Percentiles rank a stretch among this genome's conserved stretches.
Evolutionary conservation across 2,113 vertebrate genomes (phyloP).

Genomic region (Fulica atra): DNA sequence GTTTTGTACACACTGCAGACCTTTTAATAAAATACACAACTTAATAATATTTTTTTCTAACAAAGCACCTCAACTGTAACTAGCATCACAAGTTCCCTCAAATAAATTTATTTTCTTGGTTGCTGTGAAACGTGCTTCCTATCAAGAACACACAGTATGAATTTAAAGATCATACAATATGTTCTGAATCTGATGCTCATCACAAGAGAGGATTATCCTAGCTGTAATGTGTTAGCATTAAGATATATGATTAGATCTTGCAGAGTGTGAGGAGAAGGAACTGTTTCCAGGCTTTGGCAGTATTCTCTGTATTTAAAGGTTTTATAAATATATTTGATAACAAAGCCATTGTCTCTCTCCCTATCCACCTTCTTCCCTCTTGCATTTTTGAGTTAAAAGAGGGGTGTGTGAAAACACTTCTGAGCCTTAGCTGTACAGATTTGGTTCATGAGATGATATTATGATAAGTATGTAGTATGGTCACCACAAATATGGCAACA

Average conservation of each 20-base stretch:
- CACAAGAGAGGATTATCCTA: not conserved
- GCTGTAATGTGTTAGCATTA: not conserved
- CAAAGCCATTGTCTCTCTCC: not conserved
- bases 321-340: not conserved
- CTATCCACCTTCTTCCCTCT: not conserved
- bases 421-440: not conserved
- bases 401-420: not conserved
- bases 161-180: not conserved
- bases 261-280: not conserved
- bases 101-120: not conserved
- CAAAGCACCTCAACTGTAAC: not conserved
- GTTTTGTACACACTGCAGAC: not conserved
- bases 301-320: not conserved
- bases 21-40: not conserved
- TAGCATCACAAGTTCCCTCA: not conserved
- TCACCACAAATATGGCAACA: not conserved
- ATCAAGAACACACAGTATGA: not conserved
- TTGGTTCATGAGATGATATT: not conserved
- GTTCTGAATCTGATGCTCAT: not conserved
- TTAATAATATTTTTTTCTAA: not conserved
- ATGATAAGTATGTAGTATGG: rapidly evolving
- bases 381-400: not conserved
- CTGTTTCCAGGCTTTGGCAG: not conserved
- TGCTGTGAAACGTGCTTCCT: not conserved
- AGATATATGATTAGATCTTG: not conserved